These are phyloP conservation scores for Contarinia nasturtii DNA, from an alignment of 1,140 invertebrate species.

Conservation along the genomic window DNA sequence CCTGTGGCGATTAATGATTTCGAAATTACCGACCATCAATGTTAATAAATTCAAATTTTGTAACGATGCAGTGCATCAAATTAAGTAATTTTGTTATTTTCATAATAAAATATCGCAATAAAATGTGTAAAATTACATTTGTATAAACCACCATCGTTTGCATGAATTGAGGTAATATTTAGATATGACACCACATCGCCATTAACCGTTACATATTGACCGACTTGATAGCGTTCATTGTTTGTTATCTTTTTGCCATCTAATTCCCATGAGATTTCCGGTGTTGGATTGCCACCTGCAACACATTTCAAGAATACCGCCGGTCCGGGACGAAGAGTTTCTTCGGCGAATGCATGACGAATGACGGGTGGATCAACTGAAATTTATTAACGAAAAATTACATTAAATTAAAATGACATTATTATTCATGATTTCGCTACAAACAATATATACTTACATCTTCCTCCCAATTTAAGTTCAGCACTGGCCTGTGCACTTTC, in stretches of 20 bases:
- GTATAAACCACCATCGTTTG: slow-evolving; percentile 85
- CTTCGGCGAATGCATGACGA: slow-evolving; percentile 64
- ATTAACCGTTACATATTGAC: slow-evolving; percentile 69
- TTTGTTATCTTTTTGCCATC: slow-evolving; percentile 71
- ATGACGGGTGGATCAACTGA: slow-evolving; percentile 74
- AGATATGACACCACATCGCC: slow-evolving; percentile 87
- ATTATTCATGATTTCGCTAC: too few species aligned
- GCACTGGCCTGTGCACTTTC: slow-evolving; percentile 83
- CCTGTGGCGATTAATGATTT: too few species aligned
- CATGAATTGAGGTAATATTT: slow-evolving; percentile 79
- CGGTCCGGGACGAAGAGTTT: slow-evolving; percentile 72
- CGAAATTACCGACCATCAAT: too few species aligned
- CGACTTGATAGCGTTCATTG: slow-evolving; percentile 55
- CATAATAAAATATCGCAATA: too few species aligned
- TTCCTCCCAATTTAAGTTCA: slow-evolving; percentile 79
- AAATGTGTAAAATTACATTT: too few species aligned
- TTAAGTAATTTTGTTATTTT: too few species aligned
- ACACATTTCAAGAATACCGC: slow-evolving; percentile 52
- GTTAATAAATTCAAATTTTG: too few species aligned
- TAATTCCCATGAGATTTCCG: slow-evolving; percentile 85
- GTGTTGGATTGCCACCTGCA: slow-evolving; percentile 80
- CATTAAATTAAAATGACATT: neutral
- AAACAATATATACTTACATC: slow-evolving; percentile 44
- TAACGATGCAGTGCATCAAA: too few species aligned
- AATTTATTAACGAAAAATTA: slow-evolving; percentile 10